Percentiles rank a stretch among this genome's conserved stretches.
Evolutionary conservation across 1,140 invertebrate genomes (phyloP).

Genomic region (Bombus balteatus): DNA sequence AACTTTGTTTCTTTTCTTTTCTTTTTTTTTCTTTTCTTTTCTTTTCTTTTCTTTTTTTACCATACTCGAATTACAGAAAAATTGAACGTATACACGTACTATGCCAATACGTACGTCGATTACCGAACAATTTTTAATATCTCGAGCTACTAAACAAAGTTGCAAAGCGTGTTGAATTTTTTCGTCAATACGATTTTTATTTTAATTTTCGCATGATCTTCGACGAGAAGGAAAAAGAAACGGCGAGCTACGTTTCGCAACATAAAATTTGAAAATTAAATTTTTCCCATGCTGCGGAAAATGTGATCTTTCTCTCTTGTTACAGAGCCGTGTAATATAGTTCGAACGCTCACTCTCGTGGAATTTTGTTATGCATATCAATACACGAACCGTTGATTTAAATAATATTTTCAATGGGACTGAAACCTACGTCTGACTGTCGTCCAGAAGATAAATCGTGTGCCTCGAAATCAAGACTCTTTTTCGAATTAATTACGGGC

Average conservation of each 20-base stretch:
- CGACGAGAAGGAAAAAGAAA: neutral
- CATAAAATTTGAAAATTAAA: conserved; percentile 27
- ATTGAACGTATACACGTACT: neutral
- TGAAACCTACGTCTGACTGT: too few relatives aligned
- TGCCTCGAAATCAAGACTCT: neutral
- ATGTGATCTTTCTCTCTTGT: neutral
- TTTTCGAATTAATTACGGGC: conserved; percentile 21
- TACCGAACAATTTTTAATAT: neutral
- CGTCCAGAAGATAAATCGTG: neutral
- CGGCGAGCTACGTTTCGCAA: neutral
- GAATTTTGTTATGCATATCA: conserved; percentile 15
- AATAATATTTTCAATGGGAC: neutral
- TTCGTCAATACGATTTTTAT: neutral
- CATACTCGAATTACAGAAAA: neutral
- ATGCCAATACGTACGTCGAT: neutral
- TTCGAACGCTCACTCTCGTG: neutral
- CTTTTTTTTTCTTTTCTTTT: neutral
- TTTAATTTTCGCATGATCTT: neutral
- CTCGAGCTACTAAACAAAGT: neutral
- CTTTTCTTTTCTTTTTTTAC: neutral
- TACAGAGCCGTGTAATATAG: neutral
- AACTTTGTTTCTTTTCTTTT: neutral
- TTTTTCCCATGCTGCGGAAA: neutral
- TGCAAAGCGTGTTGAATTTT: neutral
- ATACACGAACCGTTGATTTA: conserved; percentile 7